These are phyloP conservation scores for Drosophila nigricruria DNA, from an alignment of 2,888 invertebrate species.

Conservation along the genomic window DNA sequence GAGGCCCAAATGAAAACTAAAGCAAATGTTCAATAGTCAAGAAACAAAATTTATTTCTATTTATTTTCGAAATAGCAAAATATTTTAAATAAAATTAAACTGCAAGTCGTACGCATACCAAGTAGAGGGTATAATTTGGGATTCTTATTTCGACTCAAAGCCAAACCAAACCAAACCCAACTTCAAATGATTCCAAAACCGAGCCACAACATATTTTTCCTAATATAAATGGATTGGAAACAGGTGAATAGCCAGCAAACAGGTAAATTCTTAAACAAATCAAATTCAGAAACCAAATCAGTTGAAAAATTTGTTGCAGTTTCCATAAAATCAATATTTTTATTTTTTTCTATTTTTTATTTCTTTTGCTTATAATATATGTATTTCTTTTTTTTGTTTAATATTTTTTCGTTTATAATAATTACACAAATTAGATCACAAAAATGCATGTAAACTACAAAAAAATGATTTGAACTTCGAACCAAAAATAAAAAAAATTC, in stretches of 20 bases:
- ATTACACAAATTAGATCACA: conserved; percentile 83
- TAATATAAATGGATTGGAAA: not conserved
- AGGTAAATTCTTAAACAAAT: not conserved
- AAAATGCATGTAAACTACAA: conserved; percentile 83
- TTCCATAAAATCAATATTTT: conserved; percentile 72
- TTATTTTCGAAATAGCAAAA: not conserved
- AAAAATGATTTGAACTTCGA: conserved; percentile 66
- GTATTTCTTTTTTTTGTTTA: conserved; percentile 47
- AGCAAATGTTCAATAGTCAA: conserved; percentile 14
- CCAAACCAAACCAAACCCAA: not conserved
- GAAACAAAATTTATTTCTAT: not conserved
- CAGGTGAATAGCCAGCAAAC: too few species aligned
- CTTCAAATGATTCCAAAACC: not conserved
- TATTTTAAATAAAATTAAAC: not conserved
- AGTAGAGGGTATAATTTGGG: not conserved
- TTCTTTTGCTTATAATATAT: conserved; percentile 55
- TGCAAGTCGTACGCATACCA: not conserved
- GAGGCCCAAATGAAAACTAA: not conserved
- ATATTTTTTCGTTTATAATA: conserved; percentile 73
- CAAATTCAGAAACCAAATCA: not conserved
- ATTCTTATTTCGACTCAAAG: not conserved
- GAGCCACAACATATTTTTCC: not conserved
- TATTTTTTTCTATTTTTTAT: conserved; percentile 46
- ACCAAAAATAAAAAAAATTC: conserved; percentile 47
- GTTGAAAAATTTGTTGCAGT: conserved; percentile 59